Percentiles rank a stretch among this genome's conserved stretches.
phyloP scores from a whole-genome alignment of 2,888 invertebrate species.

The Baronia brevicornis region DNA sequence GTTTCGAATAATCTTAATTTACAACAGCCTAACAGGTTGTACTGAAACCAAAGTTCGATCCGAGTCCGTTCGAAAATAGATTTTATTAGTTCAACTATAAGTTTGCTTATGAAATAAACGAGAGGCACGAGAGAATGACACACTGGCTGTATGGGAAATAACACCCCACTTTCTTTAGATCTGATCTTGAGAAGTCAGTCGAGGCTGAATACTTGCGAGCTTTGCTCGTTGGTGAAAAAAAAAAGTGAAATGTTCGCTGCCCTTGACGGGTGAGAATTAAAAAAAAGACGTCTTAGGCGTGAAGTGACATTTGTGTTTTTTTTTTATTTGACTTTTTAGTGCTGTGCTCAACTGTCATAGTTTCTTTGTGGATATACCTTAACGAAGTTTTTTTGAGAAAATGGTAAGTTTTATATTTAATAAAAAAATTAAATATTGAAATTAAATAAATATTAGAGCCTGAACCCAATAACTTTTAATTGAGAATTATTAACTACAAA shows the following conservation, averaged over 20 bases:
- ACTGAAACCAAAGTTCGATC: too few species aligned
- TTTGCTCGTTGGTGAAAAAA: constrained; percentile 31
- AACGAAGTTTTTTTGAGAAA: constrained; percentile 24
- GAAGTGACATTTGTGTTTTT: constrained; percentile 31
- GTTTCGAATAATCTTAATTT: background rate
- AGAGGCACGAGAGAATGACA: constrained; percentile 9
- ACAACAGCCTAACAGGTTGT: background rate
- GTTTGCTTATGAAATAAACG: constrained; percentile 5
- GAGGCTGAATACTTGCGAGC: constrained; percentile 19
- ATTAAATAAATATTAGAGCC: constrained; percentile 2
- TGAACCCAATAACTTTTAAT: too few species aligned
- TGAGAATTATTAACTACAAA: too few species aligned
- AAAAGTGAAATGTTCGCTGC: constrained; percentile 23
- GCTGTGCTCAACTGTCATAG: constrained; percentile 18
- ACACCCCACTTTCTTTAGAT: constrained; percentile 47
- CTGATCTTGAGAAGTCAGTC: constrained; percentile 32
- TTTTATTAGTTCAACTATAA: constrained; percentile 1
- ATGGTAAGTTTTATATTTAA: constrained; percentile 27
- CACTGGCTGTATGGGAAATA: constrained; percentile 33
- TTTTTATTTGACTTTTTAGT: constrained; percentile 18
- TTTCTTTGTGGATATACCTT: too few species aligned
- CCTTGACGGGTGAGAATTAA: constrained; percentile 23
- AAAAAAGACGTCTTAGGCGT: constrained; percentile 27
- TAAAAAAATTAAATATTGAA: too few species aligned
- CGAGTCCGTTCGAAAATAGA: too few species aligned